These are phyloP conservation scores for Calliscelio sp. DNA, from an alignment of 2,888 invertebrate species.

Conservation along the genomic window DNA sequence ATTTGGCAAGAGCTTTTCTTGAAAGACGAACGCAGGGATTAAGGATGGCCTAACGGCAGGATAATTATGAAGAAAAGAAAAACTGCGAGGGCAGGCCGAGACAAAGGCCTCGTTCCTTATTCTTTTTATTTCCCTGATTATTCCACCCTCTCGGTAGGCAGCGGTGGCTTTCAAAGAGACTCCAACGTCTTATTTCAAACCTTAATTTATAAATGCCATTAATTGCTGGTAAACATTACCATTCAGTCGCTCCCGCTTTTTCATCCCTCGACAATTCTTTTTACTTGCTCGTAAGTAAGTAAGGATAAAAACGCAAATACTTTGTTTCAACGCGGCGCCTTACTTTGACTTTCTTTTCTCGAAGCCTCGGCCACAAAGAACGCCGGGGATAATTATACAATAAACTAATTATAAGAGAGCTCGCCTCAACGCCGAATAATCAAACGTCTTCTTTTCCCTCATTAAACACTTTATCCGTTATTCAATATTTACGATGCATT, in stretches of 20 bases:
- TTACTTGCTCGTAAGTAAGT: slow-evolving; percentile 72
- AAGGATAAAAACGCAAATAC: slow-evolving; percentile 76
- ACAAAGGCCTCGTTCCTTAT: slow-evolving; percentile 79
- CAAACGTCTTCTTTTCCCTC: slow-evolving; percentile 41
- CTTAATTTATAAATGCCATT: slow-evolving; percentile 79
- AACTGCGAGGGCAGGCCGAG: slow-evolving; percentile 82
- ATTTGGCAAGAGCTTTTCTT: slow-evolving; percentile 80
- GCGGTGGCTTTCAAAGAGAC: slow-evolving; percentile 72
- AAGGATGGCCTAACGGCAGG: slow-evolving; percentile 81
- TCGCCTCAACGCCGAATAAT: slow-evolving; percentile 65
- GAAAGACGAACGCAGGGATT: slow-evolving; percentile 82
- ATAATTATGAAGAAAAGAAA: slow-evolving; percentile 84
- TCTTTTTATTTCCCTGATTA: slow-evolving; percentile 76
- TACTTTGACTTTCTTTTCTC: slow-evolving; percentile 48
- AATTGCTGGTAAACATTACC: slow-evolving; percentile 81
- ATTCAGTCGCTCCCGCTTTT: slow-evolving; percentile 71
- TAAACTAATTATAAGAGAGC: slow-evolving; percentile 62
- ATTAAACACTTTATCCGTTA: slow-evolving; percentile 15
- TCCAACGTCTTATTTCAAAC: slow-evolving; percentile 71
- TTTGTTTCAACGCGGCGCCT: slow-evolving; percentile 71
- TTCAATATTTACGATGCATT: slow-evolving; percentile 45
- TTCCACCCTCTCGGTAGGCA: slow-evolving; percentile 73
- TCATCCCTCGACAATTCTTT: slow-evolving; percentile 59
- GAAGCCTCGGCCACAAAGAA: slow-evolving; percentile 67
- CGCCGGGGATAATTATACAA: slow-evolving; percentile 63